A percentile compares a stretch with the other conserved stretches of the same genome.
phyloP scores from a whole-genome alignment of 1,140 invertebrate species.

The Metaphire vulgaris region DNA sequence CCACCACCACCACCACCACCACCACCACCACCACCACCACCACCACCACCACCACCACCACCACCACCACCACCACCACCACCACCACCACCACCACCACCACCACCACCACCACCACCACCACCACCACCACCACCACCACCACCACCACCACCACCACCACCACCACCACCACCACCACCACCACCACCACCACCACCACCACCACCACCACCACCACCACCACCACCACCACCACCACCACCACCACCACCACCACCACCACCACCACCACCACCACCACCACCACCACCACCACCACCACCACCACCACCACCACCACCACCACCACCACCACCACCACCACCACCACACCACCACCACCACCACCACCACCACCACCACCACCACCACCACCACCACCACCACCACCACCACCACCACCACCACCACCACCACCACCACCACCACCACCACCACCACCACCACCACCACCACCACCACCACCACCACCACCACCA shows the following conservation, averaged over 20 bases:
- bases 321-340: conserved; percentile 8
- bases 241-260: conserved; percentile 8
- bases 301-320: conserved; percentile 8
- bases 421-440: conserved; percentile 8
- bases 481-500: conserved; percentile 8
- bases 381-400: conserved; percentile 8
- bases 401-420: conserved; percentile 8
- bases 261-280: conserved; percentile 8
- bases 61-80: conserved; percentile 8
- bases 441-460: conserved; percentile 5
- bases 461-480: conserved; percentile 7
- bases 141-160: conserved; percentile 8
- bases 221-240: conserved; percentile 12
- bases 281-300: conserved; percentile 8
- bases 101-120: conserved; percentile 8
- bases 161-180: conserved; percentile 9
- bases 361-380: conserved; percentile 8
- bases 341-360: no score
- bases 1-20: conserved; percentile 8
- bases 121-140: conserved; percentile 8
- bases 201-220: conserved; percentile 8
- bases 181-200: conserved; percentile 8
- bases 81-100: conserved; percentile 18
- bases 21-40: conserved; percentile 8
- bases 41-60: conserved; percentile 8